Conservation (phyloP, 2,797 vertebrate genomes). For the Loris lydekkerianus region DNA sequence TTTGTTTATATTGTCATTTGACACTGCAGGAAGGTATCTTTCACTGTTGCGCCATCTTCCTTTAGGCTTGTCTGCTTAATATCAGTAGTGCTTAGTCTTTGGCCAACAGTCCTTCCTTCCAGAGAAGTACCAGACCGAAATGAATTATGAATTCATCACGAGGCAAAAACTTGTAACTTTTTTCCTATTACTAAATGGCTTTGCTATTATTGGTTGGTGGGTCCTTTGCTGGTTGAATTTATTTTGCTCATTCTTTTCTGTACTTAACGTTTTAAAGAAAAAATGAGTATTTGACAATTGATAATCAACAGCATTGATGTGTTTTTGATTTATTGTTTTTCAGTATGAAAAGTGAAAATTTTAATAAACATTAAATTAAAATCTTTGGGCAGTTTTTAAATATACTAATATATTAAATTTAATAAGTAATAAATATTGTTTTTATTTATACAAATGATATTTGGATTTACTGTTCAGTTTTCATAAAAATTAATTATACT, state of each 20-base stretch:
- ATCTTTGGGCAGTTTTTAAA: constrained; percentile 5
- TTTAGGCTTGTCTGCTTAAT: neutral
- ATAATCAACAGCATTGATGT: neutral
- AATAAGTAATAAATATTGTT: neutral
- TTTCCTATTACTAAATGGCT: neutral
- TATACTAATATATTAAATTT: constrained; percentile 12
- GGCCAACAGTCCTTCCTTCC: neutral
- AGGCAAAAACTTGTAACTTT: neutral
- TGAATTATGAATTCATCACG: neutral
- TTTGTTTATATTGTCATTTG: too few species aligned
- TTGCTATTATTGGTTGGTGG: neutral
- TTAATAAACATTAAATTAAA: constrained; percentile 16
- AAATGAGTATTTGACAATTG: neutral
- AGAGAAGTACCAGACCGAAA: neutral
- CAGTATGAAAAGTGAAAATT: neutral
- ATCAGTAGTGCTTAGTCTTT: neutral
- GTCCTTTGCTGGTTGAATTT: neutral
- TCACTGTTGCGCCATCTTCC: neutral
- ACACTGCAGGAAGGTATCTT: too few species aligned
- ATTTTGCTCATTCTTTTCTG: neutral
- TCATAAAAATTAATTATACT: neutral
- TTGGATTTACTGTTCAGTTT: neutral
- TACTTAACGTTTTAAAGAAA: neutral
- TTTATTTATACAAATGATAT: constrained; percentile 32
- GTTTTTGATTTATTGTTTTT: neutral